Conservation (phyloP, 92 coral and sea anemone genomes). For the Paragorgia papillata region DNA sequence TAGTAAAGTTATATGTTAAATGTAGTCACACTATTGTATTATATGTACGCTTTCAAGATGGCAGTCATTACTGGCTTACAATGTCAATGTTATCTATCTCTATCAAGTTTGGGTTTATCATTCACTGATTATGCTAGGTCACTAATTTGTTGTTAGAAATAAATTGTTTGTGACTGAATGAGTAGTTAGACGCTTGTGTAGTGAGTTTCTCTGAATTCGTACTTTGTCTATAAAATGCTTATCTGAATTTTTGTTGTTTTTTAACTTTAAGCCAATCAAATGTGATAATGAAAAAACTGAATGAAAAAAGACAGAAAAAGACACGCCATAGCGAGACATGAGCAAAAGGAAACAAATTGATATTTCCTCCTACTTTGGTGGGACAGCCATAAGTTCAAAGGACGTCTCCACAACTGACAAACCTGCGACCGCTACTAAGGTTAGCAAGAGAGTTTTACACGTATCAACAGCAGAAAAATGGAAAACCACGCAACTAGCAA, state of each 20-base stretch:
- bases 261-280: conserved; percentile 11
- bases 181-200: conserved; percentile 9
- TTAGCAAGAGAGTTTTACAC: conserved; percentile 25
- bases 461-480: conserved; percentile 60
- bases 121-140: conserved; percentile 16
- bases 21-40: conserved; percentile 16
- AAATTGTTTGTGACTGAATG: neutral
- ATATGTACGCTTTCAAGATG: conserved; percentile 14
- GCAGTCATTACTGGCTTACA: conserved; percentile 17
- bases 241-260: conserved; percentile 4
- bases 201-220: conserved; percentile 12
- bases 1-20: neutral
- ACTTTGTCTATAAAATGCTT: conserved; percentile 14
- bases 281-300: conserved; percentile 7
- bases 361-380: conserved; percentile 25
- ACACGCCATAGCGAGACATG: neutral
- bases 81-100: neutral
- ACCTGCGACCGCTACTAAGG: conserved; percentile 11
- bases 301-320: neutral
- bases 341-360: conserved; percentile 21
- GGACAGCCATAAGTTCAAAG: conserved; percentile 23
- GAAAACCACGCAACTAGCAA: conserved; percentile 60
- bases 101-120: conserved; percentile 16
- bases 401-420: conserved; percentile 23
- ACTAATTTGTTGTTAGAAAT: conserved; percentile 5